Evolutionary conservation across 2,888 invertebrate species (phyloP), one percentile per base, ranked within the genome.

Genomic region (Drosophila merina): DNA sequence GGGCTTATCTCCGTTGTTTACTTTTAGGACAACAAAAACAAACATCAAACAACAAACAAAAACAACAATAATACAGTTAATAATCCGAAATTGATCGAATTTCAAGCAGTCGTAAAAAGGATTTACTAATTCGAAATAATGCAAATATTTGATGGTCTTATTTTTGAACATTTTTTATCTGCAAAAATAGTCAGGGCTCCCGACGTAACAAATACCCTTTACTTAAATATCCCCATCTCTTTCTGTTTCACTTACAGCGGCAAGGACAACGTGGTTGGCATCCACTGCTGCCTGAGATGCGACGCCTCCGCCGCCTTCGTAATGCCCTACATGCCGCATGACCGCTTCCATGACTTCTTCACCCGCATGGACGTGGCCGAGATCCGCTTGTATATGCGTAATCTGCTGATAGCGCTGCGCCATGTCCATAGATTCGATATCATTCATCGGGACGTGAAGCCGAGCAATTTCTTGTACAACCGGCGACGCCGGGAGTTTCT

Each of bases 391-490:
- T 98, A 97, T 91, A 96, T 97, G 94, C 94, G 93, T 85, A 96
- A 97, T 87, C 92, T 98, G 74, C 91, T 98, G 75, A 92, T 94
- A 44, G 97, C 98, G 3, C 92, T 98, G 77, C 92, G 93, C 5
- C 94, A 96, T 84, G 96, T 98, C 62, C 98, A 98, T 92, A 94
- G 94, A 47, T 96, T 96, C 90, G 94, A 95, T 72, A 94, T 98
- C 71, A 97, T 98, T 67, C 98, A 98, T 90, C 93, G 98, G 58
- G 98, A 98, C 89, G 94, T 98, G 44, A 98, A 98, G 91, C 98
- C 98, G 1, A 96, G 95, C 91, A 98, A 98, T 92, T 98, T 98
- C 91, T 93, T 98, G 8, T 97, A 96, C 89, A 96, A 97, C 91
- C 93, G 97, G 10, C 93, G 93, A 30, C 94, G 93, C 67, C 93